phyloP scores from a whole-genome alignment of 2,888 invertebrate species.

The Ectemnius cavifrons region DNA sequence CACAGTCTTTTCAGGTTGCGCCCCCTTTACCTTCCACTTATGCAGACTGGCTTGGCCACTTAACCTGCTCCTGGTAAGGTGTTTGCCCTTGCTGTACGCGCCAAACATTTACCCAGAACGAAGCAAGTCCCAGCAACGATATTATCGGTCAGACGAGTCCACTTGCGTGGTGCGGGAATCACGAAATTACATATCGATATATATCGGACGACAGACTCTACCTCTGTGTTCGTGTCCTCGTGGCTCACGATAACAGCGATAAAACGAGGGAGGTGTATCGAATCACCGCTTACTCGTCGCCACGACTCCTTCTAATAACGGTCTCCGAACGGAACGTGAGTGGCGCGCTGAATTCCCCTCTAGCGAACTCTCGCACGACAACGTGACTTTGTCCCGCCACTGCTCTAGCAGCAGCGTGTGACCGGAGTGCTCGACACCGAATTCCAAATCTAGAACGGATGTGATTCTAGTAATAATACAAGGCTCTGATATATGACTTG shows the following conservation, averaged over 20 bases:
- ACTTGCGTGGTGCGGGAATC: neutral
- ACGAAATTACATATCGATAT: constrained; percentile 20
- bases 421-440: no score
- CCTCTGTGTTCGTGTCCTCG: no score
- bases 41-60: neutral
- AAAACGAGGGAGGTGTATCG: constrained; percentile 12
- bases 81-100: constrained; percentile 17
- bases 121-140: neutral
- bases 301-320: no score
- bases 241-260: constrained; percentile 10
- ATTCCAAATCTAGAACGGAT: no score
- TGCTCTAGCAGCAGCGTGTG: no score
- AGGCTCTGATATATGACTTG: no score
- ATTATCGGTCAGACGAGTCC: constrained; percentile 12
- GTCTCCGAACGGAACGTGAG: no score
- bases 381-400: no score
- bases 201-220: no score
- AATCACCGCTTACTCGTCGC: constrained; percentile 3
- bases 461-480: no score
- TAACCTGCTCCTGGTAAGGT: neutral
- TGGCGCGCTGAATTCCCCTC: neutral
- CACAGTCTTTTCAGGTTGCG: neutral
- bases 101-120: constrained; percentile 26
- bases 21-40: neutral
- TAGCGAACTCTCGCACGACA: neutral